Percentiles rank a stretch among this genome's conserved stretches.
These are phyloP conservation scores for Hestina assimilis DNA, from an alignment of 1,140 invertebrate species.

Conservation along the genomic window DNA sequence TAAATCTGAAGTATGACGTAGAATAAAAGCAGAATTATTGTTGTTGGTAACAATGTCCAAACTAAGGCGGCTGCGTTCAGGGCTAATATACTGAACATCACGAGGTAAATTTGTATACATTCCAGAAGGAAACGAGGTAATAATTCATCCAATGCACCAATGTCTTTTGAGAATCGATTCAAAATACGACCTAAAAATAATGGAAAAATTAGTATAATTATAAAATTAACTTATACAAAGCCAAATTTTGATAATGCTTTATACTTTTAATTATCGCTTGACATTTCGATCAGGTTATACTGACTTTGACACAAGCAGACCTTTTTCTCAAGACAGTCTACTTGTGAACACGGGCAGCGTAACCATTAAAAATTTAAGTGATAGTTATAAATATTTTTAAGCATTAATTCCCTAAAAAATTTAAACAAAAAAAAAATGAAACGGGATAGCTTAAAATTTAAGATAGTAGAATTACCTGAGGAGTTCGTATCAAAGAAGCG, in stretches of 20 bases:
- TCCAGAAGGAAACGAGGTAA: slow-evolving; percentile 90
- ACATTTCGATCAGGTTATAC: too few relatives aligned
- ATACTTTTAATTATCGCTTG: too few relatives aligned
- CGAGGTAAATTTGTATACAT: slow-evolving; percentile 84
- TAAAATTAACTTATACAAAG: too few relatives aligned
- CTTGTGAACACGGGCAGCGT: too few relatives aligned
- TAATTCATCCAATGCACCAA: slow-evolving; percentile 90
- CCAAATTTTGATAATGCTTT: too few relatives aligned
- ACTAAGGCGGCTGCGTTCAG: slow-evolving; percentile 87
- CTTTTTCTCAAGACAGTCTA: too few relatives aligned
- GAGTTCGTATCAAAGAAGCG: slow-evolving; percentile 92
- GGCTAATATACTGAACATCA: slow-evolving; percentile 80
- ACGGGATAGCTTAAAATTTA: too few relatives aligned
- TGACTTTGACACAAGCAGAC: too few relatives aligned
- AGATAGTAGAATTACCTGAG: slow-evolving; percentile 76
- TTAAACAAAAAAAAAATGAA: too few relatives aligned
- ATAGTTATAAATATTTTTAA: too few relatives aligned
- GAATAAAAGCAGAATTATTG: slow-evolving; percentile 84
- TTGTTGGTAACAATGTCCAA: slow-evolving; percentile 84
- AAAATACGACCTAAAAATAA: slow-evolving; percentile 81
- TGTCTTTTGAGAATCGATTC: slow-evolving; percentile 87
- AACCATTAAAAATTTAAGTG: too few relatives aligned
- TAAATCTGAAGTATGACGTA: slow-evolving; percentile 87
- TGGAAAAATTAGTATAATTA: background rate
- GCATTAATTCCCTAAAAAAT: too few relatives aligned